Evolutionary conservation across 1,140 invertebrate species (phyloP), one percentile per base, ranked within the genome.

Genomic region (Musca domestica): DNA sequence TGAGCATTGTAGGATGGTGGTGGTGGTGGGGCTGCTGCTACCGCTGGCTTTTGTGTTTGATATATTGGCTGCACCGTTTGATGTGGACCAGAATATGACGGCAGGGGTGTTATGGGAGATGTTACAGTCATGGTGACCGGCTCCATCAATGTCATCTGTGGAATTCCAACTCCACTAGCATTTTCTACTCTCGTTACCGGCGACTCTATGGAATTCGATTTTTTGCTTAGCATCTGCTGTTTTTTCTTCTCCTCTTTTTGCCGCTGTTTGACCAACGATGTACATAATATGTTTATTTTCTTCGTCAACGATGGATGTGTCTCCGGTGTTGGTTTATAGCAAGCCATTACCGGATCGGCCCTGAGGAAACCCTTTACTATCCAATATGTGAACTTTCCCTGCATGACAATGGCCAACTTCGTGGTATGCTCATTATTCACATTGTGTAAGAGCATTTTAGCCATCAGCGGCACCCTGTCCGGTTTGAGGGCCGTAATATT

Each of bases 201-300:
- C 41, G 15, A 46, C 41, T 46, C 10, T 46, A 46, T 20, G 52
- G 1, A 54, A 54, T 54, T 54, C 5, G 48, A 10, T 51, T 51
- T 19, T 17, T 54, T 14, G 22, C 22, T 19, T n/a, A 10, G 7
- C 10, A 47, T 68, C 48, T 34, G 34, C 27, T 48, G 23, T 20
- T 65, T 68, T 65, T 64, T 68, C 48, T 66, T 66, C n/a, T 66
- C 66, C 20, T 80, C 78, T 12, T 74, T 68, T 0, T 75, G 71
- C 15, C 72, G 73, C 47, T 80, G 77, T 52, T 80, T 80, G 0
- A 80, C 72, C 61, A 80, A 68, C 19, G 78, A 64, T 17, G 74
- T 74, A 65, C 78, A 81, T 2, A 81, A 64, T 0, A 76, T 70
- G 64, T 81, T 79, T 25, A 81, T 81, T 67, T 81, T 81, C 52